These are phyloP conservation scores for Bombus superbus DNA, from an alignment of 1,140 invertebrate species.

Conservation along the genomic window DNA sequence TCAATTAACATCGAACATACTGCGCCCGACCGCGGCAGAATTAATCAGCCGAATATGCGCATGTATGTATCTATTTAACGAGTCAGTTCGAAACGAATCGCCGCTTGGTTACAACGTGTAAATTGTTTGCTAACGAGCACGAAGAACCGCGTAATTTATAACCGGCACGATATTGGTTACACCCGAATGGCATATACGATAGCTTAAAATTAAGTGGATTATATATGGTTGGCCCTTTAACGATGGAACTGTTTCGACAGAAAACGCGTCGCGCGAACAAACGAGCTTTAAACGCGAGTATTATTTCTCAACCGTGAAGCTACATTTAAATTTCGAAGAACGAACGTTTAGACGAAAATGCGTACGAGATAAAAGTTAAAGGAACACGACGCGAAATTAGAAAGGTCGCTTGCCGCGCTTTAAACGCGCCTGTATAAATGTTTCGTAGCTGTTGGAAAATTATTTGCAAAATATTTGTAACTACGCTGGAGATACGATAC, in stretches of 20 bases:
- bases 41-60: constrained; percentile 27
- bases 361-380: neutral
- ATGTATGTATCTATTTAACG: constrained; percentile 19
- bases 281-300: neutral
- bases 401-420: no score
- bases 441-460: no score
- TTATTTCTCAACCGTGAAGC: neutral
- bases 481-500: no score
- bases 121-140: constrained; percentile 26
- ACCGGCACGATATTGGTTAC: constrained; percentile 6
- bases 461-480: no score
- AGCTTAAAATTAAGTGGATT: neutral
- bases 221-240: neutral
- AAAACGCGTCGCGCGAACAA: neutral
- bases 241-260: neutral
- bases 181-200: neutral
- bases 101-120: constrained; percentile 8
- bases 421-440: no score
- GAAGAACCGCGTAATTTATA: constrained; percentile 8
- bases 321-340: neutral
- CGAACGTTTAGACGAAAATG: neutral
- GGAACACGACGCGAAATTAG: no score
- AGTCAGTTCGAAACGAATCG: constrained; percentile 17
- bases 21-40: constrained; percentile 2
- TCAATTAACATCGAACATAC: constrained; percentile 31